Conservation (phyloP, 1,140 invertebrate genomes). For the Habropoda laboriosa region DNA sequence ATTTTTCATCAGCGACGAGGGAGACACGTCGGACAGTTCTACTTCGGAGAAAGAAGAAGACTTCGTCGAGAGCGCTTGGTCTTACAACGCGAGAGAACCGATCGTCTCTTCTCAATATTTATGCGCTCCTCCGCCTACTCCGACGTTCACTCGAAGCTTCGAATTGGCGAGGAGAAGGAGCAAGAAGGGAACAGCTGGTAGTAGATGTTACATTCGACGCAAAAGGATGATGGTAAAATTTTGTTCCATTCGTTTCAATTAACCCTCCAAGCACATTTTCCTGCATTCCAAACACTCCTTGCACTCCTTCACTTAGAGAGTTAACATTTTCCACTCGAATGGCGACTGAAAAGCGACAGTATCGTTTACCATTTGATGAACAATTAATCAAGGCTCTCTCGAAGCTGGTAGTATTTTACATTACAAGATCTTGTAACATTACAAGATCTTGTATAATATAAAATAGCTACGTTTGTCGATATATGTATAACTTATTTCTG, state of each 20-base stretch:
- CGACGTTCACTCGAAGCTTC: constrained; percentile 70
- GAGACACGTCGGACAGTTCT: constrained; percentile 87
- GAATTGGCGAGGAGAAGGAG: constrained; percentile 58
- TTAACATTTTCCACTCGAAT: not conserved
- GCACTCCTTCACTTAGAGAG: too few species aligned
- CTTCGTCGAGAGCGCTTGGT: constrained; percentile 47
- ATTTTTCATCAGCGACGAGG: constrained; percentile 85
- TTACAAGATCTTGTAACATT: too few species aligned
- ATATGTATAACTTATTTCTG: too few species aligned
- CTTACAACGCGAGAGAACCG: constrained; percentile 51
- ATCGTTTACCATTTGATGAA: too few species aligned
- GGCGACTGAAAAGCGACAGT: too few species aligned
- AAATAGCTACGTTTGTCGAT: too few species aligned
- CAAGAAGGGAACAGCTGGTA: constrained; percentile 53
- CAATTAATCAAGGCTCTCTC: too few species aligned
- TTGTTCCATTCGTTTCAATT: too few species aligned
- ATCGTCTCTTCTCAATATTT: constrained; percentile 56
- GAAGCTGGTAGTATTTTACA: too few species aligned
- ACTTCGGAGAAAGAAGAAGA: constrained; percentile 78
- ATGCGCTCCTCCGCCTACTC: constrained; percentile 83
- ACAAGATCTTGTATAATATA: too few species aligned
- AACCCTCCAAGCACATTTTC: too few species aligned
- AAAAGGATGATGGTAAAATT: constrained; percentile 61
- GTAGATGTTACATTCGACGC: constrained; percentile 57
- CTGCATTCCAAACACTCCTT: too few species aligned